phyloP scores from a whole-genome alignment of 2,888 invertebrate species.

The Lasioglossum leucozonium region DNA sequence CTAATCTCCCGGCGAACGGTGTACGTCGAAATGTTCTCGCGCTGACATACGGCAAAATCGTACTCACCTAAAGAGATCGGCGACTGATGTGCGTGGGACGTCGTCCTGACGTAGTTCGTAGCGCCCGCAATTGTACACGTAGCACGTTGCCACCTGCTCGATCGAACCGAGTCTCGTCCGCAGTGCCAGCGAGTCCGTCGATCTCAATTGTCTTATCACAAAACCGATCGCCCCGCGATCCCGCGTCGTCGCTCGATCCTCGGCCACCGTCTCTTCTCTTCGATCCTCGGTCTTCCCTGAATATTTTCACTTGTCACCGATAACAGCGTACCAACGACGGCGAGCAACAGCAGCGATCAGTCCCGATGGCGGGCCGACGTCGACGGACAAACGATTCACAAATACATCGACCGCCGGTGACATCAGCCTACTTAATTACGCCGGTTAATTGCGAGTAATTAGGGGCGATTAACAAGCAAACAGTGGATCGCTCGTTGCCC shows the following conservation, averaged over 20 bases:
- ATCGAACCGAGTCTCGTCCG: constrained; percentile 56
- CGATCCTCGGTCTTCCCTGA: too few relatives aligned
- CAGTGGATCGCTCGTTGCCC: constrained; percentile 76
- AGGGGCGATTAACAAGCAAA: constrained; percentile 79
- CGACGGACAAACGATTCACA: constrained; percentile 67
- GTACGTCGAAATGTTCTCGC: neutral
- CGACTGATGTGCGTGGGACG: constrained; percentile 81
- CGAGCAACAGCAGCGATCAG: constrained; percentile 35
- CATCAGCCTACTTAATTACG: constrained; percentile 80
- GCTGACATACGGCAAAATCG: neutral
- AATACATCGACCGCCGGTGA: constrained; percentile 67
- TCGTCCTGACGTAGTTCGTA: constrained; percentile 76
- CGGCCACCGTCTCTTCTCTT: neutral
- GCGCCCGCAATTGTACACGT: constrained; percentile 63
- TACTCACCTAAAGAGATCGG: constrained; percentile 76
- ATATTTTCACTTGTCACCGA: constrained; percentile 45
- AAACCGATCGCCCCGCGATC: neutral
- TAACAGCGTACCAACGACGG: constrained; percentile 50
- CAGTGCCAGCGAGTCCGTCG: constrained; percentile 15
- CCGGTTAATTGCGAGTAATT: constrained; percentile 80
- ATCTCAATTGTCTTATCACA: neutral
- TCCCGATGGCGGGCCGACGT: constrained; percentile 53
- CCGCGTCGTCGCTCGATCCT: neutral
- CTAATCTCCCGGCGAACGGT: neutral
- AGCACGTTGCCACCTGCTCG: constrained; percentile 67